Base-by-base conservation (phyloP, 2,888 invertebrate genomes). In the Ophion ellenae region DNA sequence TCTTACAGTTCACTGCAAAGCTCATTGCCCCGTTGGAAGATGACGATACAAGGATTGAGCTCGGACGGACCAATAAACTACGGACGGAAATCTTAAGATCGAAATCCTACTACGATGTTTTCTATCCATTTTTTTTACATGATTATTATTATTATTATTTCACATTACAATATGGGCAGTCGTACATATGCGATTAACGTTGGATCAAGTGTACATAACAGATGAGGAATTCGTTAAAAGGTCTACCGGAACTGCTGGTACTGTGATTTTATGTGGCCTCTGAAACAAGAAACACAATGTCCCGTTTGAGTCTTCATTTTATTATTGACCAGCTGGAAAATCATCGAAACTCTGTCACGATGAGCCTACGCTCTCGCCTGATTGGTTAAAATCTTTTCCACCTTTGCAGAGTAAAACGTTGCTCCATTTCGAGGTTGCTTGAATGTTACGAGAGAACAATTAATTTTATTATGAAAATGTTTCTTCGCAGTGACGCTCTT, bases 1-100 rank as follows among this genome's bases (percentile, higher is more conserved):
- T 40, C 28, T 92, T 92, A 87, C 88, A 94, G 94, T 94, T 79
- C 92, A 93, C 77, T 94, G 92, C 82, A 93, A 93, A 90, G 91
- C 92, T 71, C 93, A 93, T 61, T 91, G 90, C 82, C 89, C 93
- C 45, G 88, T 89, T 77, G 88, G 90, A 53, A 93, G 93, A 92
- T 93, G 92, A 93, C 92, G 89, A 76, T 89, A 87, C 36, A 90
- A 89, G 85, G 89, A 89, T 83, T 90, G 79, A 89, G 74, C 78
- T 57, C 76, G 80, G 86, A 77, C 24, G 47, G 20, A 57, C 7
- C 17, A 45, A 47, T 59, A 57, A 73, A 59, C 28, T 45, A 61
- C 45, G 24, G 24, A 40, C 64, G 61, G n/a, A 64, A 66, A 57
- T 36, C 57, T 81, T 70, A 47, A 17, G 61, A 11, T 57, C 53